Evolutionary conservation across 1,140 invertebrate species (phyloP), one percentile per base, ranked within the genome.

Genomic region (Hyphantria cunea): DNA sequence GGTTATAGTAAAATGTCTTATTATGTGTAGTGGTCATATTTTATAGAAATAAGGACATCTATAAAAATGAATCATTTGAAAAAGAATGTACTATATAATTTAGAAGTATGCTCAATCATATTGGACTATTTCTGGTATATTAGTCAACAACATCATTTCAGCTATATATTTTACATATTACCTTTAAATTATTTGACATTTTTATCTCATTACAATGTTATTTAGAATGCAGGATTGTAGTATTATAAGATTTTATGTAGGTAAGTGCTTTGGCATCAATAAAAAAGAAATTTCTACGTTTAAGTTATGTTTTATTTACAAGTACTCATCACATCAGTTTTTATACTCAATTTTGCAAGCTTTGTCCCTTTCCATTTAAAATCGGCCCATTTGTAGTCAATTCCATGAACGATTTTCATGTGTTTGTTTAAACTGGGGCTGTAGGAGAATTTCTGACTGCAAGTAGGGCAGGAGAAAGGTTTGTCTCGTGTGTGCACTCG

Each of bases 401-500:
- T 66, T 4, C 82, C 80, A 68, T 92, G 91, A 6, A 86, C 71
- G 17, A 76, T 84, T 10, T 76, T 70, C 82, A 91, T 89, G 59
- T 92, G 91, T 70, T 90, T 91, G 52, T 92, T 92, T 0, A 91
- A 74, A 59, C 85, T 90, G 3, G 84, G 74, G 51, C 89, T 90
- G 17, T 90, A 84, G 44, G 80, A 86, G 63, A 93, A 25, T 25
- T 25, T 25, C 63, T 92, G 91, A 2, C 85, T 78, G 66, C 93
- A 93, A 5, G 85, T 80, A 0, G 92, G 89, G 65, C 93, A 94
- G 0, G 84, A 77, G 63, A 91, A 94, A 5, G 92, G 93, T 72
- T 93, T 93, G 42, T 93, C 92, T 0, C 81, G 85, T 0, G 92
- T 92, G 73, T 93, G 93, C 39, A 92, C 91, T 10, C 92, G 69